Conservation (phyloP, 1,140 invertebrate genomes). For the Sycobia sp. region DNA sequence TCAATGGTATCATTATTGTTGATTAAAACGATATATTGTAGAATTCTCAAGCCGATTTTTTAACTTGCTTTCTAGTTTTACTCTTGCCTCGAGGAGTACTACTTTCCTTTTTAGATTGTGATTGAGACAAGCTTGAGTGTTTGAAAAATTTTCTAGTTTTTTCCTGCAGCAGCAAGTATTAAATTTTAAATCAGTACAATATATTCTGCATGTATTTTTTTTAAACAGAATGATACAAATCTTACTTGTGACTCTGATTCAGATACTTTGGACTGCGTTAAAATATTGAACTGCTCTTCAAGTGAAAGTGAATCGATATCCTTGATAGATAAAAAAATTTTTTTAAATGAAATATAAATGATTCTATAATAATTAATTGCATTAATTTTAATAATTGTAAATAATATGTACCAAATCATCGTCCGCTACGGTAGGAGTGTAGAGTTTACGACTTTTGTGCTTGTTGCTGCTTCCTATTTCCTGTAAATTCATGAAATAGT, state of each 20-base stretch:
- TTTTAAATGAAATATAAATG: too few relatives aligned
- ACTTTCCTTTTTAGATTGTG: constrained; percentile 7
- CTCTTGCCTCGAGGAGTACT: constrained; percentile 11
- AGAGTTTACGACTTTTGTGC: constrained; percentile 19
- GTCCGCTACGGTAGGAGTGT: constrained; percentile 25
- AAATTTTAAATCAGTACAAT: neutral
- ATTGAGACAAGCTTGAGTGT: constrained; percentile 9
- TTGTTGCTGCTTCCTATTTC: constrained; percentile 3
- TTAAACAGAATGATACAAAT: too few relatives aligned
- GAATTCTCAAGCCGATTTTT: too few relatives aligned
- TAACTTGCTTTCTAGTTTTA: constrained; percentile 15
- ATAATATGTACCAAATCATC: constrained; percentile 27
- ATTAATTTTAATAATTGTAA: neutral
- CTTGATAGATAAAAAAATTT: neutral
- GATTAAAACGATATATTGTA: too few relatives aligned
- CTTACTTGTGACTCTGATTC: constrained; percentile 11
- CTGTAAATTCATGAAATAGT: constrained; percentile 3
- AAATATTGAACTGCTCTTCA: constrained; percentile 24
- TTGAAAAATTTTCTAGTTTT: constrained; percentile 28
- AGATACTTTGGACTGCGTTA: constrained; percentile 19
- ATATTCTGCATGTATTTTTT: neutral
- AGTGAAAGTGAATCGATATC: constrained; percentile 24
- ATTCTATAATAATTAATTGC: constrained; percentile 3
- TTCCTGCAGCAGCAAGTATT: constrained; percentile 12
- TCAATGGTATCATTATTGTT: too few relatives aligned